Conservation (phyloP, 2,888 invertebrate species). For the Cantharis nigra region DNA sequence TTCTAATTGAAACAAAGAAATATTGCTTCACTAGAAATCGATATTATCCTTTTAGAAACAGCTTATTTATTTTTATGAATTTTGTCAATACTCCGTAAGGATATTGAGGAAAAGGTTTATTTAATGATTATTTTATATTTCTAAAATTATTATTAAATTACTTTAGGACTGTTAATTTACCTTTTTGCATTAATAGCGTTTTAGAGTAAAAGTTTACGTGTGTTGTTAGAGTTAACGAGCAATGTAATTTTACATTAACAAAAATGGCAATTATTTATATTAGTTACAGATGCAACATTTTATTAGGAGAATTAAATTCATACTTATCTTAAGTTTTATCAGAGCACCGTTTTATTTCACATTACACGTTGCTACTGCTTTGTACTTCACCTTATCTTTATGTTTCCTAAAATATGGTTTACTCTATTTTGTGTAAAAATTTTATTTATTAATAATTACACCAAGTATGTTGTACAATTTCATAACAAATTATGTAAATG, state of each 20-base stretch:
- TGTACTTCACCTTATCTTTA: slow-evolving; percentile 2
- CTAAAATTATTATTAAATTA: background rate
- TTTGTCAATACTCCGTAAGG: background rate
- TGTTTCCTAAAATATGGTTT: background rate
- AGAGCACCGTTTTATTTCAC: background rate
- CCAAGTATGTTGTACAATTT: background rate
- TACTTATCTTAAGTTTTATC: slow-evolving; percentile 3
- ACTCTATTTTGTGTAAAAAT: background rate
- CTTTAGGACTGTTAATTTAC: background rate
- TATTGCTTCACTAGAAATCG: background rate
- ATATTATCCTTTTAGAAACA: background rate
- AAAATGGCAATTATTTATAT: background rate
- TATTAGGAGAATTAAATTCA: background rate
- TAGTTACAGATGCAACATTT: background rate
- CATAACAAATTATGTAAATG: background rate
- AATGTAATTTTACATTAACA: background rate
- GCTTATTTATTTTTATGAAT: background rate
- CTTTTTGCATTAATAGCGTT: background rate
- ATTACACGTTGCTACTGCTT: background rate
- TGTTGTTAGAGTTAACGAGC: background rate
- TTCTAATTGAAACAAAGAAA: background rate
- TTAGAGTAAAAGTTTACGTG: background rate
- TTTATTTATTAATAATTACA: background rate
- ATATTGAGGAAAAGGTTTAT: background rate
- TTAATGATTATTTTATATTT: background rate